Evolutionary conservation across 1,140 invertebrate species (phyloP).

Genomic region (Cylas formicarius): DNA sequence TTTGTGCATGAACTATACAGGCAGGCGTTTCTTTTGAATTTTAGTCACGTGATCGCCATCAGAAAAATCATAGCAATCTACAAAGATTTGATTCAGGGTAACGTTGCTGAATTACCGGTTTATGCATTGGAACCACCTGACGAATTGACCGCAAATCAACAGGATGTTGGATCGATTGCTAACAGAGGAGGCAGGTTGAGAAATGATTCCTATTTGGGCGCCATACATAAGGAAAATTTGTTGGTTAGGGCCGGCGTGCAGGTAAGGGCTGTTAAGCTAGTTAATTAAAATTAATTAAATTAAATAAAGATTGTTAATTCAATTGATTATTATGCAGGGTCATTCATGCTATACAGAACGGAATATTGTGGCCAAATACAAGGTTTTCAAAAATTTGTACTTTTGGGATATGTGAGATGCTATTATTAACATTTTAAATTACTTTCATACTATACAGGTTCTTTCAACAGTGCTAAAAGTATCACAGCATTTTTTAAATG

Average conservation of each 20-base stretch:
- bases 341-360: too few relatives aligned
- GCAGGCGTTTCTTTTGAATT: conserved; percentile 86
- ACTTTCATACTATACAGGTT: too few relatives aligned
- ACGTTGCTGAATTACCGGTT: conserved; percentile 67
- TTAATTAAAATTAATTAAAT: too few relatives aligned
- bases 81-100: conserved; percentile 89
- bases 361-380: too few relatives aligned
- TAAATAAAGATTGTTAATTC: too few relatives aligned
- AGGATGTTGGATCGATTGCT: conserved; percentile 42
- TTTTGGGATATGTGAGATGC: too few relatives aligned
- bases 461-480: too few relatives aligned
- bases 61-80: conserved; percentile 88
- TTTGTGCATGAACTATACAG: conserved; percentile 91
- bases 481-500: too few relatives aligned
- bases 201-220: conserved; percentile 77
- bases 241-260: conserved; percentile 71
- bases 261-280: too few relatives aligned
- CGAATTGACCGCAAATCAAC: conserved; percentile 28
- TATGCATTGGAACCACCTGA: conserved; percentile 80
- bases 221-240: conserved; percentile 69
- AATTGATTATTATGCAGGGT: too few relatives aligned
- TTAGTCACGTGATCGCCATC: conserved; percentile 79
- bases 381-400: too few relatives aligned
- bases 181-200: conserved; percentile 58
- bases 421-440: too few relatives aligned